Base-by-base conservation (phyloP, 1,140 invertebrate species). In the Euura saliciscinereae region DNA sequence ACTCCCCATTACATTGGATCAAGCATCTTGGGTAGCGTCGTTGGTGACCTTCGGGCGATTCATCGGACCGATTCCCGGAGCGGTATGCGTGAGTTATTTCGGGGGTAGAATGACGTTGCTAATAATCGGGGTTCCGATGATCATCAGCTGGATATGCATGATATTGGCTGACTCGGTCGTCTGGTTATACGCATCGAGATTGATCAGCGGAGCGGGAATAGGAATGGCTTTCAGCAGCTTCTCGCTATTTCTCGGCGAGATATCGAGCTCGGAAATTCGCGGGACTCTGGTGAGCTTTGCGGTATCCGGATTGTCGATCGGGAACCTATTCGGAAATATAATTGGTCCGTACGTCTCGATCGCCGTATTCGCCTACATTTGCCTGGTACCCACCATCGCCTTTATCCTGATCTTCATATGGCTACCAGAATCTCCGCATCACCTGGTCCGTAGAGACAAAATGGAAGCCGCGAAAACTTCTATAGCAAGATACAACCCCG, bases 351-450 rank as follows among this genome's bases (percentile, higher is more conserved):
- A 89, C 70, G 85, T 91, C 1, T 89, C 89, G 13, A 90, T 90
- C 68, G 84, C 89, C 42, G 85, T 89, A 0, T 88, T 91, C 11
- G 90, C 90, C 1, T 85, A 88, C n/a, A 88, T 92, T 66, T 90
- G 90, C 75, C 86, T 91, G 43, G 78, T 88, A 0, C 76, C 90
- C 59, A 87, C 90, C 2, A 81, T 91, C 2, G 77, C 91, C 5
- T 91, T 91, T 73, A 81, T 92, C 2, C 74, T 91, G 4, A 88
- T 89, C 1, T 92, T 93, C 81, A 87, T 88, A 46, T 89, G 89
- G 68, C 89, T 94, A 83, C 93, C 94, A 0, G 93, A 95, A 81
- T 93, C 93, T n/a, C 94, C 94, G 0, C 90, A 94, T 74, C 94
- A 91, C 81, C 87, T 90, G 45, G 81, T 92, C 1, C 89, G 88